Conservation (phyloP, 1,140 invertebrate genomes). For the Sinonovacula constricta region DNA sequence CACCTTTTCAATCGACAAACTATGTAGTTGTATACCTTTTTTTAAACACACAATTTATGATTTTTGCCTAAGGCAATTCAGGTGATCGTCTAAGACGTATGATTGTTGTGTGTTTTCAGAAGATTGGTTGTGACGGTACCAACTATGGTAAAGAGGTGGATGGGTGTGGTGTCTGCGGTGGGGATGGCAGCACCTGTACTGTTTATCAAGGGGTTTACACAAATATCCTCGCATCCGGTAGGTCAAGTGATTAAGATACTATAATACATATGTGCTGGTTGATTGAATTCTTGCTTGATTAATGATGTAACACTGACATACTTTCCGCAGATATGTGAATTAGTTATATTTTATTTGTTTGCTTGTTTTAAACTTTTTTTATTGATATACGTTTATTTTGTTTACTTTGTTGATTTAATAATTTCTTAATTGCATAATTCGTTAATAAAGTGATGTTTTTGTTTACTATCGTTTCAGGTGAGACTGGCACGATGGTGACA, state of each 20-base stretch:
- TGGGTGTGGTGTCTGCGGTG: conserved; percentile 40
- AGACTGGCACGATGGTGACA: neutral
- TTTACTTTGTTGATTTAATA: neutral
- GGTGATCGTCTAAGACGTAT: too few species aligned
- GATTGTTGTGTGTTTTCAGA: conserved; percentile 3
- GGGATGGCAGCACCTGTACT: conserved; percentile 30
- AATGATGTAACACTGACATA: neutral
- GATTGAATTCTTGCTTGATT: neutral
- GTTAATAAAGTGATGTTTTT: too few species aligned
- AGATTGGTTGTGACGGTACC: conserved; percentile 31
- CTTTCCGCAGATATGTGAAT: neutral
- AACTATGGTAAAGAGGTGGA: neutral
- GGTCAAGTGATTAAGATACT: neutral
- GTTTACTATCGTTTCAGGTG: conserved; percentile 13
- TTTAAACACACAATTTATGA: too few species aligned
- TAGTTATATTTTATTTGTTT: neutral
- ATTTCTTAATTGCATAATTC: neutral
- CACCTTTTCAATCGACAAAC: too few species aligned
- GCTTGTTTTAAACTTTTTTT: neutral
- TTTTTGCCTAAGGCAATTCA: too few species aligned
- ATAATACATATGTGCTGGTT: neutral
- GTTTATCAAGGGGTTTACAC: conserved; percentile 10
- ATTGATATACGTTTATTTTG: neutral
- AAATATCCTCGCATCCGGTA: neutral
- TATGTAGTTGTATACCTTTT: too few species aligned